These are phyloP conservation scores for Andrena cerasifolii DNA, from an alignment of 1,140 invertebrate species.

Conservation along the genomic window DNA sequence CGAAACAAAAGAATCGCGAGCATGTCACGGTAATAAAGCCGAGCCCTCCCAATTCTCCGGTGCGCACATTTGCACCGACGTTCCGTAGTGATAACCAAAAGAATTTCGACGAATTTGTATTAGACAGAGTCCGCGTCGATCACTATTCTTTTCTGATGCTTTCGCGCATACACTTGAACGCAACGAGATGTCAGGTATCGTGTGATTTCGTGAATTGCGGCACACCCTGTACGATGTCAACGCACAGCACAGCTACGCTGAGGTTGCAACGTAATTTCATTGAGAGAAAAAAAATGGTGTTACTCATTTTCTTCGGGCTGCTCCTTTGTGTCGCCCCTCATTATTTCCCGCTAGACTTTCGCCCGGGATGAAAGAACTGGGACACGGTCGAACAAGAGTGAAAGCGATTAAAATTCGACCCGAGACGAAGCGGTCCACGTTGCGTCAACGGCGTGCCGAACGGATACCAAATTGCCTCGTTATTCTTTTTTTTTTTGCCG, in stretches of 20 bases:
- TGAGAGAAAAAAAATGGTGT: not conserved
- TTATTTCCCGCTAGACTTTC: constrained; percentile 31
- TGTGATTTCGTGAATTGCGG: not conserved
- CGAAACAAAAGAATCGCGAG: constrained; percentile 51
- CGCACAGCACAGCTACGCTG: not conserved
- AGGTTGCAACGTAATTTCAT: not conserved
- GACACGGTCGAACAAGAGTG: constrained; percentile 25
- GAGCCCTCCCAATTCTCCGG: constrained; percentile 48
- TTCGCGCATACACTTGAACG: too few relatives aligned
- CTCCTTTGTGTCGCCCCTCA: not conserved
- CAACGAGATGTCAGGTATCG: too few relatives aligned
- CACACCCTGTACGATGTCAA: not conserved
- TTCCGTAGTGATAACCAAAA: not conserved
- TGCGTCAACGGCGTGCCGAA: not conserved
- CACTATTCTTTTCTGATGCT: too few relatives aligned
- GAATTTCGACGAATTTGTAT: not conserved
- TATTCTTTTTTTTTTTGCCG: constrained; percentile 38
- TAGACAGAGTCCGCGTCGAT: too few relatives aligned
- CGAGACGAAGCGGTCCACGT: constrained; percentile 9
- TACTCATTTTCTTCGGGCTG: not conserved
- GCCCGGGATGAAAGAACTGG: constrained; percentile 10
- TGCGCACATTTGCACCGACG: not conserved
- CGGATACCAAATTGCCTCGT: constrained; percentile 36
- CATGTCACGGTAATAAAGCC: constrained; percentile 46
- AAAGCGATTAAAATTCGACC: constrained; percentile 40